phyloP scores from a whole-genome alignment of 1,140 invertebrate genomes.

The Drosophila suzukii region DNA sequence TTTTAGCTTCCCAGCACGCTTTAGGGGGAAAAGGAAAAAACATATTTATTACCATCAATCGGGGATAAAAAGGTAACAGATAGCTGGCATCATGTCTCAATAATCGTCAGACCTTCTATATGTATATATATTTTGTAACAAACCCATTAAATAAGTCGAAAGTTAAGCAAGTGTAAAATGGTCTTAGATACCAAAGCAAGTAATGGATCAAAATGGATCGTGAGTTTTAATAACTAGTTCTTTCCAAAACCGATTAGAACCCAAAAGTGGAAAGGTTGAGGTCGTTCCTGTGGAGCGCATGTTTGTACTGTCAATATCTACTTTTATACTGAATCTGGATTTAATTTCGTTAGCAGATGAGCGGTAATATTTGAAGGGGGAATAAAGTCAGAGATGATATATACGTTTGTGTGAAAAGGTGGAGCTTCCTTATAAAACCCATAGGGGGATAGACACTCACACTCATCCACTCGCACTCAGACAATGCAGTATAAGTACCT shows the following conservation, averaged over 20 bases:
- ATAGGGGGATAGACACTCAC: neutral
- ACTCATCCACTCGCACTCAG: constrained; percentile 10
- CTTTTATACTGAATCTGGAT: neutral
- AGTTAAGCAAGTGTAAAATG: neutral
- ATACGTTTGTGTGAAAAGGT: constrained; percentile 3
- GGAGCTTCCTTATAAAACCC: constrained; percentile 16
- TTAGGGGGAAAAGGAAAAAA: neutral
- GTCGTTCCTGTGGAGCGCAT: neutral
- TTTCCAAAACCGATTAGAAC: neutral
- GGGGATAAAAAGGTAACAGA: neutral
- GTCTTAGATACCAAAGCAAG: neutral
- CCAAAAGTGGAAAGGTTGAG: neutral
- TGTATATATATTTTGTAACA: no score
- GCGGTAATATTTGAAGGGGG: neutral
- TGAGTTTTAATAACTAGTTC: no score
- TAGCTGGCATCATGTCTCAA: neutral
- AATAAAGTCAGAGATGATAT: neutral
- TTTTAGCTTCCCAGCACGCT: neutral
- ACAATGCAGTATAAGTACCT: constrained; percentile 52
- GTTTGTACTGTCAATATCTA: constrained; percentile 1
- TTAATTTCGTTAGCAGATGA: constrained; percentile 12
- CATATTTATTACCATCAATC: neutral
- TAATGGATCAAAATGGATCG: no score
- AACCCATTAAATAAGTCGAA: neutral
- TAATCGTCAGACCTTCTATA: neutral